These are phyloP conservation scores for Epinotia ramella DNA, from an alignment of 2,888 invertebrate genomes.

Conservation along the genomic window DNA sequence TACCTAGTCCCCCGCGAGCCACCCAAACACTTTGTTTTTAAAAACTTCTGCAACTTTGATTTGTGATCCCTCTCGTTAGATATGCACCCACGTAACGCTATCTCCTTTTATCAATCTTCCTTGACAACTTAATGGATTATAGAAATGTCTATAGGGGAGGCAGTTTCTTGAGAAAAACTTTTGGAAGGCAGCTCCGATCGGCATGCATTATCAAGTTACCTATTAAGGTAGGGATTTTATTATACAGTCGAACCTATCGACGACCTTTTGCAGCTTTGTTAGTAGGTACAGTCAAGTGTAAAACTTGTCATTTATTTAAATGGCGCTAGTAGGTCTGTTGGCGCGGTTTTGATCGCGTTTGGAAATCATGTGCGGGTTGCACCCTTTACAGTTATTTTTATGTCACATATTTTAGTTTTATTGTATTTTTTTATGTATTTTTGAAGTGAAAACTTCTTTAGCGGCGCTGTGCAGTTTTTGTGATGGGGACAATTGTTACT, in stretches of 20 bases:
- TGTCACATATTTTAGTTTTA: no score
- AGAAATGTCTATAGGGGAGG: conserved; percentile 68
- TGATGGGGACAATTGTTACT: no score
- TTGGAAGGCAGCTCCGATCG: not conserved
- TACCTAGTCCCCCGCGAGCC: not conserved
- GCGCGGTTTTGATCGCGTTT: no score
- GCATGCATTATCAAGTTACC: conserved; percentile 39
- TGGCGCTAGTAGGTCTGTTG: no score
- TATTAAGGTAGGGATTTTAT: conserved; percentile 19
- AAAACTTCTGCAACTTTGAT: conserved; percentile 40
- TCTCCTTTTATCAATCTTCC: conserved; percentile 79
- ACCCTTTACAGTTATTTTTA: no score
- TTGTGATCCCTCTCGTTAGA: conserved; percentile 53
- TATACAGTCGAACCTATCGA: not conserved
- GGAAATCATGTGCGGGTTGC: no score
- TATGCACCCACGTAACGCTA: conserved; percentile 76
- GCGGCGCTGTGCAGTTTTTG: no score
- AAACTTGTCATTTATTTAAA: no score
- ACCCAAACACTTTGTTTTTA: conserved; percentile 16
- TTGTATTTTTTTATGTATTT: no score
- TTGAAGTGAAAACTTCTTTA: no score
- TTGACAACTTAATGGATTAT: conserved; percentile 82
- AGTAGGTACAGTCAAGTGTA: not conserved
- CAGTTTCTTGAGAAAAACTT: conserved; percentile 50
- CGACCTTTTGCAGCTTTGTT: no score